A percentile compares a stretch with the other conserved stretches of the same genome.
Conservation (phyloP, 2,113 vertebrate genomes). For the Cercopithecus mona region DNA sequence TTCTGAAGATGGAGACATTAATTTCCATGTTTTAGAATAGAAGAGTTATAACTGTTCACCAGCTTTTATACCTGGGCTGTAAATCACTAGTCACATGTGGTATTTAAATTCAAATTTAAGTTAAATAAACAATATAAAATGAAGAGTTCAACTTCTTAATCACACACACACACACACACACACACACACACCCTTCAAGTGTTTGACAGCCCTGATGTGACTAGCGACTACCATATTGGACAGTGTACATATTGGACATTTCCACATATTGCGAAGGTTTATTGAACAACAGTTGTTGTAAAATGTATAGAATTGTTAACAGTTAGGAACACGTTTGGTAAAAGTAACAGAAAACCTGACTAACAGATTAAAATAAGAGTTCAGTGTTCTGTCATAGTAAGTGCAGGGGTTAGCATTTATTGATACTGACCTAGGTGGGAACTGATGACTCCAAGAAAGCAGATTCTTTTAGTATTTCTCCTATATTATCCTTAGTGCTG, state of each 20-base stretch:
- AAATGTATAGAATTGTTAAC: neutral
- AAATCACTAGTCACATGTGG: neutral
- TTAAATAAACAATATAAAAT: constrained; percentile 39
- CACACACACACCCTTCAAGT: neutral
- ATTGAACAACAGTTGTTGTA: neutral
- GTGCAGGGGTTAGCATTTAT: neutral
- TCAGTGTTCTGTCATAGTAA: neutral
- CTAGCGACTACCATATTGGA: neutral
- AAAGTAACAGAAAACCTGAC: neutral
- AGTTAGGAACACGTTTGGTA: neutral
- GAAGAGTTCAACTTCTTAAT: neutral
- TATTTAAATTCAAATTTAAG: neutral
- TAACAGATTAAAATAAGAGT: neutral
- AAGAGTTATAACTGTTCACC: neutral
- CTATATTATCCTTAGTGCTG: neutral
- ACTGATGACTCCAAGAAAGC: neutral
- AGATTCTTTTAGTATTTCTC: neutral
- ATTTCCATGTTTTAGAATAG: neutral
- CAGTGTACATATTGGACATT: neutral
- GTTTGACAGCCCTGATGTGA: neutral
- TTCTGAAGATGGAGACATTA: neutral
- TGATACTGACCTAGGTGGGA: neutral
- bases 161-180: neutral
- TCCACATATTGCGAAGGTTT: neutral
- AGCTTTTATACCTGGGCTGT: neutral